A percentile compares a stretch with the other conserved stretches of the same genome.
These are phyloP conservation scores for Himantopus leucocephalus DNA, from an alignment of 2,113 vertebrate species.

Conservation along the genomic window DNA sequence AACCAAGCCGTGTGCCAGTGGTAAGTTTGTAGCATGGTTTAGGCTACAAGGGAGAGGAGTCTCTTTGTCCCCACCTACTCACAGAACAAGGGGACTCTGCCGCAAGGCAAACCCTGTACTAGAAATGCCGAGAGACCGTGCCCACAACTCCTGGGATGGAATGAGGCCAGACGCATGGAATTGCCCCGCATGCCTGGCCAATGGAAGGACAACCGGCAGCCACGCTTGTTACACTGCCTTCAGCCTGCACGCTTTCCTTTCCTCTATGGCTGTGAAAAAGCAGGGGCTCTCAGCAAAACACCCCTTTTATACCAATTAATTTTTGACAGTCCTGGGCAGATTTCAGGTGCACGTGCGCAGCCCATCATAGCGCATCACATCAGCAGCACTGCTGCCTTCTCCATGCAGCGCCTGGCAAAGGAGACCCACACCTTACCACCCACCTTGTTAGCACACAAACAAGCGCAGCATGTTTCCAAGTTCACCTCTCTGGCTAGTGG, in stretches of 20 bases:
- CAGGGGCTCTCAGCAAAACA: not conserved
- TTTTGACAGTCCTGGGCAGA: not conserved
- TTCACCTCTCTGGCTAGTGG: rapidly evolving
- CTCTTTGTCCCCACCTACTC: not conserved
- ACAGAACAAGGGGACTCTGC: not conserved
- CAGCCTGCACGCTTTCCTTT: not conserved
- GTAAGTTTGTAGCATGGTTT: not conserved
- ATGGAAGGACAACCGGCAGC: not conserved
- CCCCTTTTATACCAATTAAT: not conserved
- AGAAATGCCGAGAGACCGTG: not conserved
- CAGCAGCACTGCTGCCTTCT: not conserved
- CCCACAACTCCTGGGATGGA: not conserved
- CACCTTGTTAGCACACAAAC: not conserved
- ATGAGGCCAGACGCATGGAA: not conserved
- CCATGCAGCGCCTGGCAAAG: not conserved
- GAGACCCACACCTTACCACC: not conserved
- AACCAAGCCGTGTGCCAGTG: rapidly evolving
- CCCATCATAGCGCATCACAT: not conserved
- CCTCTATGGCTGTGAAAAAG: not conserved
- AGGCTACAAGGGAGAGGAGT: not conserved
- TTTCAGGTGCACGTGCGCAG: rapidly evolving
- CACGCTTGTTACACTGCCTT: not conserved
- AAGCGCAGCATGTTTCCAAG: not conserved
- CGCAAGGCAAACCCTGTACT: not conserved
- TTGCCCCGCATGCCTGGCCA: rapidly evolving